Evolutionary conservation across 2,888 invertebrate species (phyloP), one percentile per base, ranked within the genome.

Genomic region (Penaeus monodon): DNA sequence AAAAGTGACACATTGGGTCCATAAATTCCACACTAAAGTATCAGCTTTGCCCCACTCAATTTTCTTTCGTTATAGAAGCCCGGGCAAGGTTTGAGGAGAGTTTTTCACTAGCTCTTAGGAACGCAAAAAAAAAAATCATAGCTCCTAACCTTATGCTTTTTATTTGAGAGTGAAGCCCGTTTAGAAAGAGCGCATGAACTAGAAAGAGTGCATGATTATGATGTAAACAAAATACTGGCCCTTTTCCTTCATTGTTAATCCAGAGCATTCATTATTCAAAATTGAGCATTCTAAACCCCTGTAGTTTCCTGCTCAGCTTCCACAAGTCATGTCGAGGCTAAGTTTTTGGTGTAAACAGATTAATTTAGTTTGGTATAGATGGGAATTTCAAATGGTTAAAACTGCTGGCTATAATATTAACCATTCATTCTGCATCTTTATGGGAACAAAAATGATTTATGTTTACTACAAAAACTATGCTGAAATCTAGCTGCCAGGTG

Each of bases 11-110:
- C 81, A 86, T 86, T 86, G 86, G 86, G 86, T 86, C 77, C 77
- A 70, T 86, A 86, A 86, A 86, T 82, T 86, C 86, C 86, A 86
- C 86, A 86, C 82, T 86, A 82, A 81, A 86, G 86, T 86, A 82
- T 70, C 66, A 81, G 86, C 82, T 86, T 86, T 82, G 81, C 86
- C 86, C 82, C 85, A 76, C 73, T 81, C 74, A 85, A 85, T 85
- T 85, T 85, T 81, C 85, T 85, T 85, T 85, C 77, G 86, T 81
- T 86, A 33, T 78, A 86, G 86, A 81, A 66, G 86, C 82, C 82
- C 86, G 29, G 86, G 78, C 86, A 86, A 82, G 82, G 81, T 82
- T 86, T 82, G 86, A 82, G 70, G 82, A 86, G 86, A 33, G 29
- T 86, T 81, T 80, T 82, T 86, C 77, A 78, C 82, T 82, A 86